A percentile compares a stretch with the other conserved stretches of the same genome.
Evolutionary conservation across 2,888 invertebrate species (phyloP).

Genomic region (Lymantria monacha): DNA sequence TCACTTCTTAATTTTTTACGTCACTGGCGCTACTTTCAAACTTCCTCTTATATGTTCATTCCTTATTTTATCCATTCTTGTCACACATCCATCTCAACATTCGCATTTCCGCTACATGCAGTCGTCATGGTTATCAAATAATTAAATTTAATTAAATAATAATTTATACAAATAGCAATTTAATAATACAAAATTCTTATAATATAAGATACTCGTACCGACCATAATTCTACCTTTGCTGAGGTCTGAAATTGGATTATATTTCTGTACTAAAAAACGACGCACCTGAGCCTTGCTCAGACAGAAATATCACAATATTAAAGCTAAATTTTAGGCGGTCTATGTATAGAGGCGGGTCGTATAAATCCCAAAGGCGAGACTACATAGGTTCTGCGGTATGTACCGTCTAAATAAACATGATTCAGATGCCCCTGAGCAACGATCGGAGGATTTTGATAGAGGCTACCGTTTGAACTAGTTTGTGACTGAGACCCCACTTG

Average conservation of each 20-base stretch:
- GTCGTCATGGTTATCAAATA: too few relatives aligned
- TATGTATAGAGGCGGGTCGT: slow-evolving; percentile 30
- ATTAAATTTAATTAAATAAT: too few relatives aligned
- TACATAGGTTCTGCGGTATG: slow-evolving; percentile 19
- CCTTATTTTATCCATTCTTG: too few relatives aligned
- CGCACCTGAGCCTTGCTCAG: slow-evolving; percentile 20
- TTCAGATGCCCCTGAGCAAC: slow-evolving; percentile 33
- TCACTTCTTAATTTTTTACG: too few relatives aligned
- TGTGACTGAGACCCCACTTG: slow-evolving; percentile 19
- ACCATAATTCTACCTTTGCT: background rate
- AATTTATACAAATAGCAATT: too few relatives aligned
- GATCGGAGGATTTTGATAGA: slow-evolving; percentile 33
- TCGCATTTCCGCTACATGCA: too few relatives aligned
- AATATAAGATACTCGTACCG: background rate
- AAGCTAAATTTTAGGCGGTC: slow-evolving; percentile 18
- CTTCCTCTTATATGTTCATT: too few relatives aligned
- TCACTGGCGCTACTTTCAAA: too few relatives aligned
- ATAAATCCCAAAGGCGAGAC: slow-evolving; percentile 24
- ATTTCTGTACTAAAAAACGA: slow-evolving; percentile 9
- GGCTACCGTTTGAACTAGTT: slow-evolving; percentile 16
- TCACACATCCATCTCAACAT: too few relatives aligned
- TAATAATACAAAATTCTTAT: background rate
- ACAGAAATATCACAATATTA: slow-evolving; percentile 19
- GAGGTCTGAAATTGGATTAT: slow-evolving; percentile 16
- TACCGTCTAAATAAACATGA: slow-evolving; percentile 39